These are phyloP conservation scores for Poecile montanus DNA, from an alignment of 2,797 vertebrate genomes.

Conservation along the genomic window DNA sequence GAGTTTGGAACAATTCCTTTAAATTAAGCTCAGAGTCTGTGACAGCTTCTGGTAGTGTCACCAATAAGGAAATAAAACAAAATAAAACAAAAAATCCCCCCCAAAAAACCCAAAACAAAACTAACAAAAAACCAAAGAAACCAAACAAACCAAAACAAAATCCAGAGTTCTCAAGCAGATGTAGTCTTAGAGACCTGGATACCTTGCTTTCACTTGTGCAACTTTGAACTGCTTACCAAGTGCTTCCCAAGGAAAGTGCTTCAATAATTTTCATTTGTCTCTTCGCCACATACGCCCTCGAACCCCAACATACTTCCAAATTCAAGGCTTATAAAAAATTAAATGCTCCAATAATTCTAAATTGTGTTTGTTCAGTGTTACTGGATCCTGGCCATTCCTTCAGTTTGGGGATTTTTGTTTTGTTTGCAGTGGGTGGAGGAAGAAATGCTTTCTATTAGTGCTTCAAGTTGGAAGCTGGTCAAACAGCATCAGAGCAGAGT, in stretches of 20 bases:
- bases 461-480: constrained; percentile 56
- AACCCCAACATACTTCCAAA: constrained; percentile 36
- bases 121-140: too few species aligned
- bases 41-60: constrained; percentile 38
- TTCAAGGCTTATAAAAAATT: constrained; percentile 61
- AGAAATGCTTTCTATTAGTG: constrained; percentile 52
- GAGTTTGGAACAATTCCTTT: constrained; percentile 54
- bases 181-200: neutral
- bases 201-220: neutral
- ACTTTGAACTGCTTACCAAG: neutral
- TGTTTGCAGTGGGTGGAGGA: neutral
- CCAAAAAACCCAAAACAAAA: neutral
- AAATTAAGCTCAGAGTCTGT: constrained; percentile 47
- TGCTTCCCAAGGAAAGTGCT: constrained; percentile 13
- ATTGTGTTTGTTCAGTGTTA: constrained; percentile 47
- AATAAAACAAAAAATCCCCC: too few species aligned
- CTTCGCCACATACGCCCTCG: neutral
- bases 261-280: constrained; percentile 42
- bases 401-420: constrained; percentile 26
- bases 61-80: constrained; percentile 34
- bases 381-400: constrained; percentile 59
- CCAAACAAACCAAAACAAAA: too few species aligned
- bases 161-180: neutral
- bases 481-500: constrained; percentile 47
- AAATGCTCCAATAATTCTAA: constrained; percentile 71